Evolutionary conservation across 2,888 invertebrate species (phyloP).

Genomic region (Ryuthela nishihirai): DNA sequence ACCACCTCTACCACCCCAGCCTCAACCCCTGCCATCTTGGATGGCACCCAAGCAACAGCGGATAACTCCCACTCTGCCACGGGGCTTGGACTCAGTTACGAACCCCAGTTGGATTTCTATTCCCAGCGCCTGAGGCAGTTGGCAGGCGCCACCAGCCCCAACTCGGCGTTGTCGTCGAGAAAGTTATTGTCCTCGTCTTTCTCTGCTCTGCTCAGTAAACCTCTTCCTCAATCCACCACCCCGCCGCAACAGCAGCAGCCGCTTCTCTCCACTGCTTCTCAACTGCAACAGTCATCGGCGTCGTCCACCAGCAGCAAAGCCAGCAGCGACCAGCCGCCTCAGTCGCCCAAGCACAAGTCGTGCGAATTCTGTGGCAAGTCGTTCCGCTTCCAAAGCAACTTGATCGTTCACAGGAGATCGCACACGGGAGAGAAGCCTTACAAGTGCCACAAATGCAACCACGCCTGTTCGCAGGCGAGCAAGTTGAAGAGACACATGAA

Average conservation of each 20-base stretch:
- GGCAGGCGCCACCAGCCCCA: conserved; percentile 62
- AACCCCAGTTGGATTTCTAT: conserved; percentile 79
- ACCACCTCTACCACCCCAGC: conserved; percentile 4
- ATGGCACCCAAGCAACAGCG: not conserved
- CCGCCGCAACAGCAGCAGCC: conserved; percentile 14
- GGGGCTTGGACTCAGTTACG: conserved; percentile 24
- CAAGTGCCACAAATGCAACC: conserved; percentile 85
- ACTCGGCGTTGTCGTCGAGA: conserved; percentile 56
- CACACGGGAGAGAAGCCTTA: conserved; percentile 75
- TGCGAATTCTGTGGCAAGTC: conserved; percentile 93
- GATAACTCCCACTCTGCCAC: not conserved
- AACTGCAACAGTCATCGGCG: conserved; percentile 61
- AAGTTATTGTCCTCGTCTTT: conserved; percentile 60
- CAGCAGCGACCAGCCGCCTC: conserved; percentile 58
- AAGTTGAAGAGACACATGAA: conserved; percentile 92
- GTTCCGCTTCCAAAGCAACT: conserved; percentile 87
- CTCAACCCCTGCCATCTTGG: conserved; percentile 19
- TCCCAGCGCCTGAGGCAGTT: conserved; percentile 98
- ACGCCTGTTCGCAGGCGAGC: conserved; percentile 81
- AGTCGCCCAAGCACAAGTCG: conserved; percentile 53
- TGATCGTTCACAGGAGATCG: conserved; percentile 84
- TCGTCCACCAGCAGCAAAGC: conserved; percentile 75
- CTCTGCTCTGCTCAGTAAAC: conserved; percentile 16
- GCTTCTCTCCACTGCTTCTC: conserved; percentile 46
- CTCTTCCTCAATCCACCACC: conserved; percentile 38